Percentiles rank a stretch among this genome's conserved stretches.
Evolutionary conservation across 2,888 invertebrate genomes (phyloP).

Genomic region (Lagria hirta): DNA sequence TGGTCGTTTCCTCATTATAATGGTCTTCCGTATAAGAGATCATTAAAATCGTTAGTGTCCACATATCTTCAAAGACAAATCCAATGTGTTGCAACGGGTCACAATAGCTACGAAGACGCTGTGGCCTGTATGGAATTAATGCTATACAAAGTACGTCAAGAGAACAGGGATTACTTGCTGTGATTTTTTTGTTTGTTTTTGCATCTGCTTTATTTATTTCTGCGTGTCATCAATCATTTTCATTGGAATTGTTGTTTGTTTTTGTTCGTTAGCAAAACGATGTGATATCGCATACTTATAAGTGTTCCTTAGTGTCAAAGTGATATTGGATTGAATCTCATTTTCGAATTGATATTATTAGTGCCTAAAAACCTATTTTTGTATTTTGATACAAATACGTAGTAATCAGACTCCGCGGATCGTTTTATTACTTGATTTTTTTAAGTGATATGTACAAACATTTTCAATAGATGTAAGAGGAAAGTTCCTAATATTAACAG

Average conservation of each 20-base stretch:
- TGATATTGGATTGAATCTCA: background rate
- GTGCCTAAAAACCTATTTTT: too few species aligned
- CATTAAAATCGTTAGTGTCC: conserved; percentile 76
- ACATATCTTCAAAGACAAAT: conserved; percentile 77
- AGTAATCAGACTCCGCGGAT: too few species aligned
- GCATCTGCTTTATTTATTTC: conserved; percentile 14
- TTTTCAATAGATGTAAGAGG: background rate
- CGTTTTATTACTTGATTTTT: conserved; percentile 4
- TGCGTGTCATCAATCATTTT: conserved; percentile 10
- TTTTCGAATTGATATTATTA: too few species aligned
- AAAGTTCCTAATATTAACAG: conserved; percentile 12
- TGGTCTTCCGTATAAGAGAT: conserved; percentile 81
- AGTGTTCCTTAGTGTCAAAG: conserved; percentile 7
- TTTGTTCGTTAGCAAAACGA: background rate
- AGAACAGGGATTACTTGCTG: conserved; percentile 37
- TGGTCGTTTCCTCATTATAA: conserved; percentile 82
- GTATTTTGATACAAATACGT: too few species aligned
- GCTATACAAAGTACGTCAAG: conserved; percentile 70
- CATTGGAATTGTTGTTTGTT: background rate
- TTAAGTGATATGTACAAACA: conserved; percentile 10
- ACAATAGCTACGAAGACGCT: conserved; percentile 94
- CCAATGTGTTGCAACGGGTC: conserved; percentile 74
- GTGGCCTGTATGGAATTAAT: conserved; percentile 86
- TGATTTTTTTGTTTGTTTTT: conserved; percentile 3
- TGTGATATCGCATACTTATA: conserved; percentile 17